Evolutionary conservation across 2,797 vertebrate genomes (phyloP).

Genomic region (Lates japonicus): DNA sequence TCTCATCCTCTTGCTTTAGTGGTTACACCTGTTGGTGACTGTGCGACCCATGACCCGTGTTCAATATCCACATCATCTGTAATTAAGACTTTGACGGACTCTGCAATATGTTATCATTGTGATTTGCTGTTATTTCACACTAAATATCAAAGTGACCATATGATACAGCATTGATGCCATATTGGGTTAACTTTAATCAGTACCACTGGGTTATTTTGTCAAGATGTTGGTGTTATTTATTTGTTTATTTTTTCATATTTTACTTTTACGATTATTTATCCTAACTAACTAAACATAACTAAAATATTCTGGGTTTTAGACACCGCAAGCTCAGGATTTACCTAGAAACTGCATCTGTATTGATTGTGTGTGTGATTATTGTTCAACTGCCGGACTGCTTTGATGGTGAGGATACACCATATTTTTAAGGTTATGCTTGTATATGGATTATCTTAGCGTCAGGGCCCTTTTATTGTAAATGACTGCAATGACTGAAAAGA

Average conservation of each 20-base stretch:
- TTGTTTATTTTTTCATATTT: no score
- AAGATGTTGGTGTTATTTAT: no score
- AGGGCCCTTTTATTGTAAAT: neutral
- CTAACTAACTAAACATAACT: no score
- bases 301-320: no score
- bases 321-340: no score
- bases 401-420: no score
- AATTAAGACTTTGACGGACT: neutral
- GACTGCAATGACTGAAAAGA: neutral
- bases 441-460: neutral
- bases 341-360: no score
- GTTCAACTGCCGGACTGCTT: neutral
- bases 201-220: no score
- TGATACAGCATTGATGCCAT: no score
- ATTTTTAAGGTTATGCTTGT: neutral
- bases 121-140: neutral
- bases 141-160: neutral
- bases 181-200: no score
- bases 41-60: neutral
- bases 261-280: no score
- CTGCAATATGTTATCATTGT: neutral
- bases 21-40: constrained; percentile 8
- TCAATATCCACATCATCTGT: neutral
- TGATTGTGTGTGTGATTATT: no score
- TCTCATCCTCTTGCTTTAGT: neutral